Evolutionary conservation across 2,888 invertebrate genomes (phyloP).

Genomic region (Nematopogon swammerdamellus): DNA sequence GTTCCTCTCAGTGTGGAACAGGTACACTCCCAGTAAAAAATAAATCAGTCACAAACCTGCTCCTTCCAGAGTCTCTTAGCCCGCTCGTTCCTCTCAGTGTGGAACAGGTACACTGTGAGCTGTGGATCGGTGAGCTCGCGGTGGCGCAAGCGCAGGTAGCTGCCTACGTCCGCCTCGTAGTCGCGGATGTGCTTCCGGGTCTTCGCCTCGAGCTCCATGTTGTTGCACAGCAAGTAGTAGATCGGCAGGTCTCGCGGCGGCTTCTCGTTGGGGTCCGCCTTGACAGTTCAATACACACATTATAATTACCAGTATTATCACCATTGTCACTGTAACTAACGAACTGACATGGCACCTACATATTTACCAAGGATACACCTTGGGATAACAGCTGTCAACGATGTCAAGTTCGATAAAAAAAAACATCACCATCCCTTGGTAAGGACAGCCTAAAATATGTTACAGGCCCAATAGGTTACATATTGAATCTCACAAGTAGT

Average conservation of each 20-base stretch:
- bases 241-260: slow-evolving; percentile 61
- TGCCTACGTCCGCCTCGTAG: slow-evolving; percentile 35
- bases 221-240: slow-evolving; percentile 59
- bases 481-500: too few species aligned
- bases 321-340: neutral
- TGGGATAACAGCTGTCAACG: too few species aligned
- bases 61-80: slow-evolving; percentile 48
- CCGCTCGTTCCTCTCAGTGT: slow-evolving; percentile 49
- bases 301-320: neutral
- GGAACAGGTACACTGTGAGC: slow-evolving; percentile 45
- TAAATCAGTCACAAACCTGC: too few species aligned
- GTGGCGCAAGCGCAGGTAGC: slow-evolving; percentile 33
- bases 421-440: too few species aligned
- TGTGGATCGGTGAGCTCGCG: slow-evolving; percentile 43
- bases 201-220: slow-evolving; percentile 60
- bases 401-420: too few species aligned
- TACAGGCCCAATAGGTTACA: too few species aligned
- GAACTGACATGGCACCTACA: neutral
- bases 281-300: neutral
- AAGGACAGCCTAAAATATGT: too few species aligned
- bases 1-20: too few species aligned
- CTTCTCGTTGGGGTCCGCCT: slow-evolving; percentile 62
- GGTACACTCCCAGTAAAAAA: too few species aligned
- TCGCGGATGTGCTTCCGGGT: slow-evolving; percentile 52
- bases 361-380: neutral